Evolutionary conservation across 2,888 invertebrate genomes (phyloP).

Genomic region (Ophraella communa): DNA sequence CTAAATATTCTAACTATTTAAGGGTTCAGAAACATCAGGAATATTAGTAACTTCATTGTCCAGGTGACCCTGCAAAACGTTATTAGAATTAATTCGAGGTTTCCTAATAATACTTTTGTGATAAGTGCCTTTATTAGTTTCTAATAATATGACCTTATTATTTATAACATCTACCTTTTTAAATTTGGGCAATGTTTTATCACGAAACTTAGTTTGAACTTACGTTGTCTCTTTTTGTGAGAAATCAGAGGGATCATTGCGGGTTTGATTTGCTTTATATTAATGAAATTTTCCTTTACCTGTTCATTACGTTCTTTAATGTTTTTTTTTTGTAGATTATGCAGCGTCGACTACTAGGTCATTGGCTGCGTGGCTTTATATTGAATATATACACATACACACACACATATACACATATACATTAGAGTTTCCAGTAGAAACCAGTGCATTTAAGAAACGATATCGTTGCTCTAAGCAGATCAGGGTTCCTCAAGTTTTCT

Average conservation of each 20-base stretch:
- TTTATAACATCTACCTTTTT: not conserved
- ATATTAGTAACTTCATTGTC: not conserved
- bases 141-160: not conserved
- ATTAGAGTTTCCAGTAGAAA: too few species aligned
- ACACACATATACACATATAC: too few species aligned
- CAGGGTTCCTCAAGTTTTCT: too few species aligned
- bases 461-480: too few species aligned
- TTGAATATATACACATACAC: too few species aligned
- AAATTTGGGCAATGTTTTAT: not conserved
- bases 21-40: not conserved
- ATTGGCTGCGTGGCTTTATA: too few species aligned
- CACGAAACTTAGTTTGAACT: not conserved
- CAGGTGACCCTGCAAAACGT: not conserved
- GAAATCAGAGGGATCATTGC: not conserved
- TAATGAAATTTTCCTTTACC: not conserved
- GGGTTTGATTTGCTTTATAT: not conserved
- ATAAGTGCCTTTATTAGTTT: not conserved
- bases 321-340: too few species aligned
- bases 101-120: not conserved
- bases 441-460: too few species aligned
- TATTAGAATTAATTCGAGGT: not conserved
- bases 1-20: not conserved
- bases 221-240: not conserved
- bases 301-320: slow-evolving; percentile 5
- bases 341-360: too few species aligned